Conservation (phyloP, 2,888 invertebrate species). For the Ennomos erosarius region DNA sequence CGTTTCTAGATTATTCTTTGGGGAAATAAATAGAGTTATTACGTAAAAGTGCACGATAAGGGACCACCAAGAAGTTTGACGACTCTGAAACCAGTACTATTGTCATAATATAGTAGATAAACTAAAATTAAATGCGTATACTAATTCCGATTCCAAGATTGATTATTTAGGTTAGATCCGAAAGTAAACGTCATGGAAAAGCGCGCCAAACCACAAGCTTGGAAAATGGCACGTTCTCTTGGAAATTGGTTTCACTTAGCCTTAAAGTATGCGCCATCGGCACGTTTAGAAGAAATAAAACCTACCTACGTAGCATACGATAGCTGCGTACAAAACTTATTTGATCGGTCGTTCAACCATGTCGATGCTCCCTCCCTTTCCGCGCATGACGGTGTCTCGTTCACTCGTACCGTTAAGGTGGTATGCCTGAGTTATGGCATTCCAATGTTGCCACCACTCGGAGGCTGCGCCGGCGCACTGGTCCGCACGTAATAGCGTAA, state of each 20-base stretch:
- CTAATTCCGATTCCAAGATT: too few relatives aligned
- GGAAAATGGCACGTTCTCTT: conserved; percentile 69
- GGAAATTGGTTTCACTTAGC: conserved; percentile 52
- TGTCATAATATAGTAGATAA: too few relatives aligned
- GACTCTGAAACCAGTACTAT: too few relatives aligned
- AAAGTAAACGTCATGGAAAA: conserved; percentile 37
- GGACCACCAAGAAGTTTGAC: conserved; percentile 23
- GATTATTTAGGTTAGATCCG: conserved; percentile 10
- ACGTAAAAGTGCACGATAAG: conserved; percentile 21
- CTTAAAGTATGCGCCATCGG: conserved; percentile 65
- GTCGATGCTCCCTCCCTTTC: conserved; percentile 63
- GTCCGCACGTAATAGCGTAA: conserved; percentile 59
- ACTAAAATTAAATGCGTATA: too few relatives aligned
- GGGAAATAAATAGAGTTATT: conserved; percentile 59
- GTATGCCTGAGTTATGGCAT: conserved; percentile 83
- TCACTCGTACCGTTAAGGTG: conserved; percentile 81
- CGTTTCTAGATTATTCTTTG: conserved; percentile 51
- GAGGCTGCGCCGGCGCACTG: conserved; percentile 70
- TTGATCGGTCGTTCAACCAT: conserved; percentile 85
- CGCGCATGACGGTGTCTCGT: conserved; percentile 58
- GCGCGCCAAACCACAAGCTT: conserved; percentile 45
- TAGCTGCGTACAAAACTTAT: conserved; percentile 81
- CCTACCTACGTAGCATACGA: conserved; percentile 79
- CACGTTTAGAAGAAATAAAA: conserved; percentile 79
- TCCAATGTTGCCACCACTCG: conserved; percentile 79